phyloP scores from a whole-genome alignment of 2,888 invertebrate species.

The Leptothorax acervorum region DNA sequence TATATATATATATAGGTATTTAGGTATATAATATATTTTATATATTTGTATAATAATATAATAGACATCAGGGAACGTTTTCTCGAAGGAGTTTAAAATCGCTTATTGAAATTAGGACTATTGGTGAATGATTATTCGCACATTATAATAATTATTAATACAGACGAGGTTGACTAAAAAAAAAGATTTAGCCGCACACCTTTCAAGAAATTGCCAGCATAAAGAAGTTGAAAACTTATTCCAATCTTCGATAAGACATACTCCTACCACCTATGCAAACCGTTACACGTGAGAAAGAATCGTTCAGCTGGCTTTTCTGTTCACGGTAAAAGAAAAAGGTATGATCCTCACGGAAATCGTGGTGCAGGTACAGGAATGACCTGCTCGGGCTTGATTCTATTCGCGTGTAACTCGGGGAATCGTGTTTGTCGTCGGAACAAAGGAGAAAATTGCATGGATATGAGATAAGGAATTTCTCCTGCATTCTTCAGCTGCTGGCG shows the following conservation, averaged over 20 bases:
- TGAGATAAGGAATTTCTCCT: conserved; percentile 50
- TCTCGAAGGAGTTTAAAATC: neutral
- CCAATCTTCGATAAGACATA: conserved; percentile 35
- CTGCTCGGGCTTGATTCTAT: conserved; percentile 46
- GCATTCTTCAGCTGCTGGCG: conserved; percentile 21
- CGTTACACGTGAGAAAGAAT: conserved; percentile 57
- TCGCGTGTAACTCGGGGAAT: conserved; percentile 46
- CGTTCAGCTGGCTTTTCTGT: conserved; percentile 52
- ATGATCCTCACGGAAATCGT: conserved; percentile 39
- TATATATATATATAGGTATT: too few species aligned
- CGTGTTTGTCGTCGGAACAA: conserved; percentile 56
- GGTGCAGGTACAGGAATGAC: conserved; percentile 27
- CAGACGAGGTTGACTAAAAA: neutral
- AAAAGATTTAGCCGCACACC: neutral
- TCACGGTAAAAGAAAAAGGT: conserved; percentile 42
- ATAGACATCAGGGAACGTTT: neutral
- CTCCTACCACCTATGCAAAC: conserved; percentile 42
- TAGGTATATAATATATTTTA: too few species aligned
- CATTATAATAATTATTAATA: neutral
- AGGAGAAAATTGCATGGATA: conserved; percentile 50
- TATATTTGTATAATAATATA: too few species aligned
- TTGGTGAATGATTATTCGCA: neutral
- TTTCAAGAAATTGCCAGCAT: conserved; percentile 17
- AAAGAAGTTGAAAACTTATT: conserved; percentile 53
- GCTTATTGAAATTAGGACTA: neutral